Percentiles rank a stretch among this genome's conserved stretches.
Conservation (phyloP, 2,888 invertebrate species). For the Dioctria rufipes region DNA sequence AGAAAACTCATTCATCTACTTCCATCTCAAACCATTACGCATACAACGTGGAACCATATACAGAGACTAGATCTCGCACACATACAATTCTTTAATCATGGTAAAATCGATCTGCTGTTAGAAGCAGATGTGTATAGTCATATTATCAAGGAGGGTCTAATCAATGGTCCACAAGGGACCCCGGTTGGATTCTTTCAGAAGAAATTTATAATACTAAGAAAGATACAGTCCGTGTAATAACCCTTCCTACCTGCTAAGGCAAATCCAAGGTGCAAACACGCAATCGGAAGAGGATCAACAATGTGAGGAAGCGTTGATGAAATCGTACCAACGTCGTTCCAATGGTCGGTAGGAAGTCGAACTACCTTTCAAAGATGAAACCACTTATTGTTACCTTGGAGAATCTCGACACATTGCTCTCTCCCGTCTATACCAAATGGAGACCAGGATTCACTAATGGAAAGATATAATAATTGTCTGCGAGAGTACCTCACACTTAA, state of each 20-base stretch:
- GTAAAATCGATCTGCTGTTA: conserved; percentile 33
- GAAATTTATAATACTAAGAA: background rate
- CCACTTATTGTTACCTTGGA: background rate
- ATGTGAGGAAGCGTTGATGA: no score
- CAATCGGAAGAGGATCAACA: no score
- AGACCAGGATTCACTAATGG: no score
- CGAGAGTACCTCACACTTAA: background rate
- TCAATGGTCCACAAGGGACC: conserved; percentile 32
- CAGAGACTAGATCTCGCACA: conserved; percentile 4
- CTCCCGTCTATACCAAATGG: background rate
- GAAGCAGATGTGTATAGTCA: conserved; percentile 35
- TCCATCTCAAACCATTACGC: background rate
- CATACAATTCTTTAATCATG: conserved; percentile 27
- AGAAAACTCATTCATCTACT: background rate
- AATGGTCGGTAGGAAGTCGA: background rate
- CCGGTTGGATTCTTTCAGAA: conserved; percentile 7
- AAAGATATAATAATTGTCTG: background rate
- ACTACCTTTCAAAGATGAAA: background rate
- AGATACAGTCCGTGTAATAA: background rate
- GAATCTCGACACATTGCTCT: background rate
- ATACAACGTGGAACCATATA: background rate
- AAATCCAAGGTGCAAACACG: no score
- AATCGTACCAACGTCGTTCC: no score
- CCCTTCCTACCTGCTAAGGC: background rate
- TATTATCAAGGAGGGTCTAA: conserved; percentile 21